Evolutionary conservation across 2,888 invertebrate genomes (phyloP).

Genomic region (Caenorhabditis panamensis): DNA sequence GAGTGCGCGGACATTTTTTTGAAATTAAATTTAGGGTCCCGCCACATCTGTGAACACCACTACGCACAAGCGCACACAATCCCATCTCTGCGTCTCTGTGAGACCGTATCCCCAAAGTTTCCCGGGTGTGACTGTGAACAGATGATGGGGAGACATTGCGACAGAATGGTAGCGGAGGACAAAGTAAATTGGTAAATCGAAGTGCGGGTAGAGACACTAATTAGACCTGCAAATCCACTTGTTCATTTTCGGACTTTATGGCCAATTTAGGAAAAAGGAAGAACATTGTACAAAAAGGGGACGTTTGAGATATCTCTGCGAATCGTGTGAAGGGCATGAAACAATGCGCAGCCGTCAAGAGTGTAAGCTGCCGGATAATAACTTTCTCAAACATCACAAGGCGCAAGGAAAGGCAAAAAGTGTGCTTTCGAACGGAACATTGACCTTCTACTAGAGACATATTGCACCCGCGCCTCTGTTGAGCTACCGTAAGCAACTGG

Average conservation of each 20-base stretch:
- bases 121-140: not conserved
- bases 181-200: slow-evolving; percentile 3
- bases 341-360: slow-evolving; percentile 46
- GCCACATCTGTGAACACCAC: slow-evolving; percentile 19
- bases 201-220: slow-evolving; percentile 24
- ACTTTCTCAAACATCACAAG: slow-evolving; percentile 42
- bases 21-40: slow-evolving; percentile 12
- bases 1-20: not conserved
- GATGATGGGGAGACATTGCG: not conserved
- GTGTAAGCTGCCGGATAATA: slow-evolving; percentile 57
- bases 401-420: slow-evolving; percentile 32
- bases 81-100: not conserved
- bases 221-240: slow-evolving; percentile 28
- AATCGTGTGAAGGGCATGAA: slow-evolving; percentile 55
- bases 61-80: slow-evolving; percentile 14
- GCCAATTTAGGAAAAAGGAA: not conserved
- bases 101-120: not conserved
- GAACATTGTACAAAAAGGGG: slow-evolving; percentile 17
- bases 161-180: not conserved
- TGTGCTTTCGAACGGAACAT: slow-evolving; percentile 50
- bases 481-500: not conserved
- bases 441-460: slow-evolving; percentile 3
- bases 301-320: slow-evolving; percentile 1
- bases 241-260: not conserved
- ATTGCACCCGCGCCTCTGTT: not conserved